Evolutionary conservation across 2,888 invertebrate genomes (phyloP).

Genomic region (Parnassius glacialis): DNA sequence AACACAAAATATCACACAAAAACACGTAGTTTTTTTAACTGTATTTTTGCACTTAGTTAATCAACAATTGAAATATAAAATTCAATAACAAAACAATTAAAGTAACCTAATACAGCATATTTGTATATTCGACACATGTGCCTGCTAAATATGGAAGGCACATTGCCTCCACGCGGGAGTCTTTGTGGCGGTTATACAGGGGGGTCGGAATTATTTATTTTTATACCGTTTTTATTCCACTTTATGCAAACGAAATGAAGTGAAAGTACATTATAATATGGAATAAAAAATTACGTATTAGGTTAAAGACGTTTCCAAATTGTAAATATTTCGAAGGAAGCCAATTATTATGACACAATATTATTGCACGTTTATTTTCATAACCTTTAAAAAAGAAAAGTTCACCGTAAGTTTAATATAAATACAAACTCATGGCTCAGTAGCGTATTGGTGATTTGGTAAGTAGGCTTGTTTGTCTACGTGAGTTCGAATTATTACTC

Average conservation of each 20-base stretch:
- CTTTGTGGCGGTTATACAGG: slow-evolving; percentile 36
- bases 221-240: slow-evolving; percentile 25
- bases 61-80: slow-evolving; percentile 6
- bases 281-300: slow-evolving; percentile 1
- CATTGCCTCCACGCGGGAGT: slow-evolving; percentile 59
- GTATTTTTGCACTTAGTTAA: slow-evolving; percentile 8
- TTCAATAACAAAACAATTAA: slow-evolving; percentile 5
- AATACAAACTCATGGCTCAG: too few species aligned
- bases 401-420: too few species aligned
- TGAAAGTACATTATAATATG: slow-evolving; percentile 3
- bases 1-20: slow-evolving; percentile 3
- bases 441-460: too few species aligned
- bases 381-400: too few species aligned
- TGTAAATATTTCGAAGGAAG: too few species aligned
- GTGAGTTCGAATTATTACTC: too few species aligned
- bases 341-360: too few species aligned
- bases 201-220: slow-evolving; percentile 22
- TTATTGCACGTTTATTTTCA: too few species aligned
- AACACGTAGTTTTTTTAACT: background rate
- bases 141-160: slow-evolving; percentile 52
- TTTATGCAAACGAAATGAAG: slow-evolving; percentile 12
- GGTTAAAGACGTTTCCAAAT: background rate
- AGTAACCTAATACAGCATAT: slow-evolving; percentile 18
- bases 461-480: too few species aligned
- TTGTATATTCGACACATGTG: slow-evolving; percentile 40